A percentile compares a stretch with the other conserved stretches of the same genome.
phyloP scores from a whole-genome alignment of 2,113 vertebrate species.

The Aramus guarauna region DNA sequence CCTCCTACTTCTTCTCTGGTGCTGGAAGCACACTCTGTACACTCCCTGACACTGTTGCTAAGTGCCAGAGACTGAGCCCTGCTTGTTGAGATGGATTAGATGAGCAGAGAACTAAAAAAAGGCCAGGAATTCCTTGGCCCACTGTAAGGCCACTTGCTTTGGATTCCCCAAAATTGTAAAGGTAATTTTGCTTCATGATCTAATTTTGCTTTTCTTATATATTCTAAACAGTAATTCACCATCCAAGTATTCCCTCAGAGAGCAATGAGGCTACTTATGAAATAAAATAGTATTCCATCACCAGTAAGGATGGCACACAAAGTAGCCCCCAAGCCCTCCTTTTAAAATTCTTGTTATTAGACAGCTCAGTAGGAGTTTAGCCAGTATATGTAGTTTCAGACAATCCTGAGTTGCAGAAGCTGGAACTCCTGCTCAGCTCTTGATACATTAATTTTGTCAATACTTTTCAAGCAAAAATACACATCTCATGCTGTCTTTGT shows the following conservation, averaged over 20 bases:
- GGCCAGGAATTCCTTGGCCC: not conserved
- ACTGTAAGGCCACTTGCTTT: not conserved
- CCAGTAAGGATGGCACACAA: not conserved
- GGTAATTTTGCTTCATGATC: not conserved
- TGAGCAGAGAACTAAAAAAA: not conserved
- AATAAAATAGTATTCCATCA: not conserved
- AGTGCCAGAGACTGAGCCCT: not conserved
- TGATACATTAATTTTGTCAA: not conserved
- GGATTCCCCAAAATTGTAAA: not conserved
- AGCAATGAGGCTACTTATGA: not conserved
- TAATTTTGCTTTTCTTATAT: not conserved
- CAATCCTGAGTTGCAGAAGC: not conserved
- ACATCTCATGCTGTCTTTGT: not conserved
- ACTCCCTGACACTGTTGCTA: not conserved
- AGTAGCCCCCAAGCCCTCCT: not conserved
- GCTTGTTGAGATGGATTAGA: not conserved
- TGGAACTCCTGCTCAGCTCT: not conserved
- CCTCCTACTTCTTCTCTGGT: not conserved
- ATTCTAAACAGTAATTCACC: not conserved
- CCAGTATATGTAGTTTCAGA: not conserved
- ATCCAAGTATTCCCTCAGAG: not conserved
- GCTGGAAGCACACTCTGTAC: constrained; percentile 43
- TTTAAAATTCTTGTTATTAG: not conserved
- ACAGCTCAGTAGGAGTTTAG: not conserved
- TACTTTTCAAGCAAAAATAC: not conserved